Evolutionary conservation across 2,113 vertebrate genomes (phyloP).

Genomic region (Bos javanicus): DNA sequence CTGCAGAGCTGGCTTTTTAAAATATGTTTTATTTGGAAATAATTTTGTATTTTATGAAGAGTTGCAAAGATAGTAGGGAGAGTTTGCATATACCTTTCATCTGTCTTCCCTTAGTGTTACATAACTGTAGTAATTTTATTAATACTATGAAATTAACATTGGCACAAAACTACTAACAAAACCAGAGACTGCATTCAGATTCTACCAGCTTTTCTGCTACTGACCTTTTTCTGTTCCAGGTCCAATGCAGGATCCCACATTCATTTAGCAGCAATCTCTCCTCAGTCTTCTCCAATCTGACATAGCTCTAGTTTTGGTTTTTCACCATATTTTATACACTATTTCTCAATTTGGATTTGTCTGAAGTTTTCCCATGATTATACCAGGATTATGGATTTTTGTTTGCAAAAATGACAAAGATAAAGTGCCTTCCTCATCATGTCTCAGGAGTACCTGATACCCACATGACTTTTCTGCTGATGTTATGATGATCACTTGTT

Average conservation of each 20-base stretch:
- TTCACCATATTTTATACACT: neutral
- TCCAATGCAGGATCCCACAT: neutral
- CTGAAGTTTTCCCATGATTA: neutral
- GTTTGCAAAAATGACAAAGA: neutral
- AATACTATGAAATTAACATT: neutral
- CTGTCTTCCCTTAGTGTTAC: neutral
- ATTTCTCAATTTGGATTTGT: neutral
- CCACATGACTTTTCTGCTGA: neutral
- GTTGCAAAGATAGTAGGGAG: neutral
- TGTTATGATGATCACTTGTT: neutral
- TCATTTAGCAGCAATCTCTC: neutral
- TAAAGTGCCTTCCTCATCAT: neutral
- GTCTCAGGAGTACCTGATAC: neutral
- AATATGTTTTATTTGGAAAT: neutral
- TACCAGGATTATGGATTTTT: neutral
- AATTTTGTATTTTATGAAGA: neutral
- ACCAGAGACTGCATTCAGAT: neutral
- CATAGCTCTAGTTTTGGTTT: neutral
- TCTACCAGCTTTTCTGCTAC: neutral
- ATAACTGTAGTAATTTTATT: neutral
- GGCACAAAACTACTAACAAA: neutral
- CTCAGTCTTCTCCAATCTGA: neutral
- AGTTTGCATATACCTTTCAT: neutral
- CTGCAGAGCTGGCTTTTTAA: neutral
- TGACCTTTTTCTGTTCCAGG: neutral